These are phyloP conservation scores for Tetanocera ferruginea DNA, from an alignment of 2,888 invertebrate species.

Conservation along the genomic window DNA sequence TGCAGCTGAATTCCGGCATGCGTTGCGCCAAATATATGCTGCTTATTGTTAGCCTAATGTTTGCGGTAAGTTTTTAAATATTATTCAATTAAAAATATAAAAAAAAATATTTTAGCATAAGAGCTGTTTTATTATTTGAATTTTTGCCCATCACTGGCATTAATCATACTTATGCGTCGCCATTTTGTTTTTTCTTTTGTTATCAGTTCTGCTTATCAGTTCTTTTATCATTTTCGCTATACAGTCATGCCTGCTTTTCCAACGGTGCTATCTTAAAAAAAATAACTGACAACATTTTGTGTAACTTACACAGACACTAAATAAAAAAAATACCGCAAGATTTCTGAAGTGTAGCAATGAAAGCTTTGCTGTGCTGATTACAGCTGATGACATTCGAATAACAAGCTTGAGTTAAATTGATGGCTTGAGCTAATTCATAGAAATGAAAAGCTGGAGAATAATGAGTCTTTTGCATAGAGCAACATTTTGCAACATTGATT, in stretches of 20 bases:
- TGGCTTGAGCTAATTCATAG: too few species aligned
- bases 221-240: conserved; percentile 11
- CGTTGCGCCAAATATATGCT: conserved; percentile 82
- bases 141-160: not conserved
- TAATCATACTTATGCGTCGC: conserved; percentile 33
- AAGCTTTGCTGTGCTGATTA: not conserved
- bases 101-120: not conserved
- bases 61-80: conserved; percentile 77
- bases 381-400: not conserved
- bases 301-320: too few species aligned
- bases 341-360: not conserved
- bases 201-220: conserved; percentile 16
- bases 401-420: too few species aligned
- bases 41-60: conserved; percentile 81
- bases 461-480: too few species aligned
- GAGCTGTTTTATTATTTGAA: not conserved
- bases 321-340: too few species aligned
- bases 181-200: conserved; percentile 31
- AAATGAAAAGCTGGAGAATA: too few species aligned
- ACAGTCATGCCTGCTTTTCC: not conserved
- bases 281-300: not conserved
- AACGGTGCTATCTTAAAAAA: not conserved
- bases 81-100: not conserved
- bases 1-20: conserved; percentile 77
- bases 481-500: too few species aligned